These are phyloP conservation scores for Rostratula benghalensis DNA, from an alignment of 2,113 vertebrate species.

Conservation along the genomic window DNA sequence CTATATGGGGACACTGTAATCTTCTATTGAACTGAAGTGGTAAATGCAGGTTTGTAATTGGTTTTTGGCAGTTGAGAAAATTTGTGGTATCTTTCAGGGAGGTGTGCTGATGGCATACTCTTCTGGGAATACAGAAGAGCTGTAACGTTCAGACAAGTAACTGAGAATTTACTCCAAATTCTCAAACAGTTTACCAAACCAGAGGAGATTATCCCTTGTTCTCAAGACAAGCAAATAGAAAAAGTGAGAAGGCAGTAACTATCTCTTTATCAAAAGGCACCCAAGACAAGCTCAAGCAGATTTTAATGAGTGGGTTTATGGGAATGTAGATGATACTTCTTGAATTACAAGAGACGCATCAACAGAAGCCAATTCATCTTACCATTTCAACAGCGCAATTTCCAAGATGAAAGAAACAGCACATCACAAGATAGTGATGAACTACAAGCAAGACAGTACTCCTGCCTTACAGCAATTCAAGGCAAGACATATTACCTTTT, in stretches of 20 bases:
- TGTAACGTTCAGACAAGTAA: neutral
- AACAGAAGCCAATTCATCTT: neutral
- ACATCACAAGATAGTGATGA: neutral
- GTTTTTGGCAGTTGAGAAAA: neutral
- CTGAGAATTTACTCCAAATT: neutral
- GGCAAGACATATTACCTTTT: neutral
- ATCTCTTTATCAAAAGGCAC: neutral
- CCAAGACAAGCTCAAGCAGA: neutral
- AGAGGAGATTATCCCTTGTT: neutral
- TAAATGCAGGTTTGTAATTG: neutral
- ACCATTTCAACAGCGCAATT: neutral
- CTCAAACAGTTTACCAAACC: neutral
- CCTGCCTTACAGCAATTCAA: neutral
- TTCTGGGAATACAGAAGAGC: neutral
- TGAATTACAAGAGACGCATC: neutral
- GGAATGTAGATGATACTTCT: neutral
- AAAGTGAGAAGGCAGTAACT: neutral
- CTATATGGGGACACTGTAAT: neutral
- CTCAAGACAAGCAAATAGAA: neutral
- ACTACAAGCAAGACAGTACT: neutral
- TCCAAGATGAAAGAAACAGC: neutral
- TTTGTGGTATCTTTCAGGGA: neutral
- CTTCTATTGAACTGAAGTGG: neutral
- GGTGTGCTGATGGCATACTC: neutral
- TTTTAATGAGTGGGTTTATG: conserved; percentile 4